phyloP scores from a whole-genome alignment of 2,888 invertebrate species.

The Seladonia tumulorum region DNA sequence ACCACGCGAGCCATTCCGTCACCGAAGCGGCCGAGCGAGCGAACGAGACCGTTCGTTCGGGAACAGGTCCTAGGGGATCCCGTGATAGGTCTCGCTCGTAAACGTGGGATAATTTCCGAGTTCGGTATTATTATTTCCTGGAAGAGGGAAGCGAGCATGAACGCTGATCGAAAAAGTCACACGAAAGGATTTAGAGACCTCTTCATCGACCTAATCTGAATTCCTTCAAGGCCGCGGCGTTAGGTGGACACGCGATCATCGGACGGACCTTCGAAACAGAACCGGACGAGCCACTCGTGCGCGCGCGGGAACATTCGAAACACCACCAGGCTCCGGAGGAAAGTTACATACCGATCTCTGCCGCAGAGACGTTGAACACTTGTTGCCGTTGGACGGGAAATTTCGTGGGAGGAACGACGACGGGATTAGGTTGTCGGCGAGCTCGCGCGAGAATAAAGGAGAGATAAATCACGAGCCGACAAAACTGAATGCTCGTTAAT shows the following conservation, averaged over 20 bases:
- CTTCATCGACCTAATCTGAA: slow-evolving; percentile 66
- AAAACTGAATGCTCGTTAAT: slow-evolving; percentile 29
- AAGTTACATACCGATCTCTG: not conserved
- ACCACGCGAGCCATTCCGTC: slow-evolving; percentile 25
- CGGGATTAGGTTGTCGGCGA: slow-evolving; percentile 2
- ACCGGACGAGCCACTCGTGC: slow-evolving; percentile 42
- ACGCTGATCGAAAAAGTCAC: slow-evolving; percentile 65
- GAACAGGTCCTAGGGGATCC: slow-evolving; percentile 20
- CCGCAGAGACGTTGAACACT: not conserved
- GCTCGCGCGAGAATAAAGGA: not conserved
- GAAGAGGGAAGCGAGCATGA: slow-evolving; percentile 51
- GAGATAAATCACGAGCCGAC: not conserved
- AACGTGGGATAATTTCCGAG: slow-evolving; percentile 60
- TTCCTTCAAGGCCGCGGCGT: slow-evolving; percentile 73
- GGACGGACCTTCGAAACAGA: slow-evolving; percentile 62
- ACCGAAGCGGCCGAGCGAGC: not conserved
- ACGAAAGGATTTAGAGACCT: slow-evolving; percentile 68
- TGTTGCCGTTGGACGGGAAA: not conserved
- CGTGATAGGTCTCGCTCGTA: slow-evolving; percentile 42
- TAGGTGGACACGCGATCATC: slow-evolving; percentile 76
- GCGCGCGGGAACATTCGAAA: slow-evolving; percentile 52
- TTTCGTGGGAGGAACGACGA: slow-evolving; percentile 4
- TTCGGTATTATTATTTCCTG: slow-evolving; percentile 57
- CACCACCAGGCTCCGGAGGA: not conserved
- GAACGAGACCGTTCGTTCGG: slow-evolving; percentile 9